Evolutionary conservation across 2,888 invertebrate species (phyloP), one percentile per base, ranked within the genome.

Genomic region (Ophion slaviceki): DNA sequence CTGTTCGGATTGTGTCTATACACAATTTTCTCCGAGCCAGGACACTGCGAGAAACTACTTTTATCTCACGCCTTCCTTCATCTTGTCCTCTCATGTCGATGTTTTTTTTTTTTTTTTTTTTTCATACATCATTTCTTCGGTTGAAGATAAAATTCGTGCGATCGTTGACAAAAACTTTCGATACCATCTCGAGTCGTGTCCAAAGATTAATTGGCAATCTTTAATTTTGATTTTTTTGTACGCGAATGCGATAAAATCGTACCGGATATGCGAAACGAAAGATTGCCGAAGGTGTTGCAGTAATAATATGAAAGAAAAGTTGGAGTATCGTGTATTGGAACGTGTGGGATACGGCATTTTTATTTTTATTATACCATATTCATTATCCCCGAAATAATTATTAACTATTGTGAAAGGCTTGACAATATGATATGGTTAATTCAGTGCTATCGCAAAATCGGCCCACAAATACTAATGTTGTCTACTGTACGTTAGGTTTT

Each of bases 1-100:
- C 86, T 86, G 72, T 62, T 78, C 86, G 86, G 57, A 80, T 76
- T 78, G 70, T 67, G 57, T 62, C 24, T 70, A 68, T 53, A 61
- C 59, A 40, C 14, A 61, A 59, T 77, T 81, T 82, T 64, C 82
- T n/a, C 45, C 45, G 24, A 53, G 64, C 32, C 62, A 64, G 36
- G n/a, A 70, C 64, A 79, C 71, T 85, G 82, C 85, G 62, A 74
- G 79, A 70, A 79, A 74, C 74, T 75, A 67, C 68, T 68, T 74
- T 74, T 80, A 67, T 79, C 84, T 80, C 79, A 78, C 77, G 80
- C 79, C 62, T 75, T 75, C 75, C 45, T 64, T 62, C 75, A 28
- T 62, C 75, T 28, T 75, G 28, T 75, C 75, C 47, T 62, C 40
- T 47, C 75, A 5, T 40, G 28, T 10, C 75, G 45, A 74, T 32